Conservation (phyloP, 1,140 invertebrate genomes). For the Dreissena polymorpha region DNA sequence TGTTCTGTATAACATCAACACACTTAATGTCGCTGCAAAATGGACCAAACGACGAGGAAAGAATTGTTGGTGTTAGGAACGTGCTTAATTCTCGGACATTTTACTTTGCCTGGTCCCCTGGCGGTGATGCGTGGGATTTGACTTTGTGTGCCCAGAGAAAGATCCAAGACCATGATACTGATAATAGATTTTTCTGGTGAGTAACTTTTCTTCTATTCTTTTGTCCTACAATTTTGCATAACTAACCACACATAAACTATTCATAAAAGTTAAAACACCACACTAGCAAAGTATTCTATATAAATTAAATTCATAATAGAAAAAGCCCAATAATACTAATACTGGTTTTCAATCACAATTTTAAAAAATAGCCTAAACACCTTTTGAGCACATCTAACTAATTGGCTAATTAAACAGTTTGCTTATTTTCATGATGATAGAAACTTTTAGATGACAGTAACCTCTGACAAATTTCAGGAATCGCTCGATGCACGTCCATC, state of each 20-base stretch:
- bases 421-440: too few species aligned
- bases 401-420: too few species aligned
- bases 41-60: constrained; percentile 87
- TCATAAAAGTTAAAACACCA: too few species aligned
- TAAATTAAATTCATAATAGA: too few species aligned
- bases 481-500: constrained; percentile 94
- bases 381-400: too few species aligned
- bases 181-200: constrained; percentile 97
- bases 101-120: constrained; percentile 92
- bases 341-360: too few species aligned
- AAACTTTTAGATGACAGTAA: too few species aligned
- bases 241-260: too few species aligned
- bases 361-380: too few species aligned
- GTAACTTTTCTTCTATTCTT: constrained; percentile 23
- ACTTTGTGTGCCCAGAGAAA: constrained; percentile 95
- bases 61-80: constrained; percentile 91
- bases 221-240: too few species aligned
- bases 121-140: constrained; percentile 87
- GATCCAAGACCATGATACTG: constrained; percentile 88
- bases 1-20: constrained; percentile 96
- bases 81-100: constrained; percentile 97
- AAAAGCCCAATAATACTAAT: too few species aligned
- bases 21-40: constrained; percentile 93
- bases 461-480: constrained; percentile 83
- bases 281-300: too few species aligned